Percentiles rank a stretch among this genome's conserved stretches.
These are phyloP conservation scores for Chelonus insularis DNA, from an alignment of 1,140 invertebrate genomes.

Conservation along the genomic window DNA sequence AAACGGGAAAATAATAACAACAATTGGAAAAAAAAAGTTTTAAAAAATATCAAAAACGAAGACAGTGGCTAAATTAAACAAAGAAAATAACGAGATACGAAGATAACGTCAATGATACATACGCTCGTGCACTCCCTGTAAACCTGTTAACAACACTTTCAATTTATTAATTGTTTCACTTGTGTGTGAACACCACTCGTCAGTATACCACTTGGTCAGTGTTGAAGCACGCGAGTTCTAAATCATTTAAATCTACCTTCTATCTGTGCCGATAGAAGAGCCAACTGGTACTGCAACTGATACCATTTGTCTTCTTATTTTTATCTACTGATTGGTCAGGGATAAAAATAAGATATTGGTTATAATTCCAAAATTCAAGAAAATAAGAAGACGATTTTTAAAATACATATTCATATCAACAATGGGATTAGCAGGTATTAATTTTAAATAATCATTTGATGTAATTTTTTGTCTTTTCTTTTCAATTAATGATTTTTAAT, in stretches of 20 bases:
- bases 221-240: slow-evolving; percentile 6
- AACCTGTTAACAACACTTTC: slow-evolving; percentile 24
- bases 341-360: neutral
- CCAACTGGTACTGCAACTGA: slow-evolving; percentile 5
- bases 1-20: too few relatives aligned
- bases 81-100: neutral
- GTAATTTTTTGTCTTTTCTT: slow-evolving; percentile 7
- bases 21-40: too few relatives aligned
- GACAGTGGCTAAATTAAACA: too few relatives aligned
- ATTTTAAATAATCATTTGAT: too few relatives aligned
- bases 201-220: slow-evolving; percentile 6
- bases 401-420: neutral
- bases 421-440: slow-evolving; percentile 20
- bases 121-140: neutral
- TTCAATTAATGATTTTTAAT: neutral
- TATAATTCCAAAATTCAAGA: neutral
- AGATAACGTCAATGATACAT: neutral
- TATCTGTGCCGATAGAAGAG: slow-evolving; percentile 17
- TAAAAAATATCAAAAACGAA: too few relatives aligned
- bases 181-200: neutral
- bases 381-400: neutral
- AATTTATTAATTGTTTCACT: slow-evolving; percentile 32
- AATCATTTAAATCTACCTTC: slow-evolving; percentile 3
- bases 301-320: slow-evolving; percentile 3
- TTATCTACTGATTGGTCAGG: neutral